Evolutionary conservation across 2,888 invertebrate species (phyloP).

Genomic region (Mongoloraphidia duomilia): DNA sequence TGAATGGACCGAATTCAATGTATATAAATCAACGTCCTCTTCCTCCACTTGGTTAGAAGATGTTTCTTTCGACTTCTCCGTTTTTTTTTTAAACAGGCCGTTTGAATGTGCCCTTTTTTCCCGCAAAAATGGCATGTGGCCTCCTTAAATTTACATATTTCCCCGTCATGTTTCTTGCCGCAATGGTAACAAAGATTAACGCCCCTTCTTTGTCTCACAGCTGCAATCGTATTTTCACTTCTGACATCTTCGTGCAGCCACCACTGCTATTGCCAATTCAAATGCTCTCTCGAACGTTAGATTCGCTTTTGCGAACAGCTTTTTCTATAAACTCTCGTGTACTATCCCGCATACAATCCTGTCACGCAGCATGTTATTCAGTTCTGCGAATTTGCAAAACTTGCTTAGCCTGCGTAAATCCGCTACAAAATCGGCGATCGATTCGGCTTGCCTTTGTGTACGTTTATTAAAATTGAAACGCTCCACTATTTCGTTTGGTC

Average conservation of each 20-base stretch:
- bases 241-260: no score
- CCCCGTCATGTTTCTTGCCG: no score
- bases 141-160: no score
- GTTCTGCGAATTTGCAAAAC: background rate
- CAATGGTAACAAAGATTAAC: no score
- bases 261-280: constrained; percentile 3
- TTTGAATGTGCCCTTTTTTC: no score
- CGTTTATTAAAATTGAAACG: background rate
- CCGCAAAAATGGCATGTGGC: no score
- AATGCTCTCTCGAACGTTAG: constrained; percentile 1
- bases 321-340: background rate
- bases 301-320: background rate
- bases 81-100: no score
- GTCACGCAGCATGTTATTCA: background rate
- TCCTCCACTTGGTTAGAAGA: no score
- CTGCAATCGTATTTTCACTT: no score
- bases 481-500: background rate
- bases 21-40: no score
- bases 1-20: background rate
- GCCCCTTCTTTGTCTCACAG: background rate
- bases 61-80: no score
- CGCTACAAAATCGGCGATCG: background rate
- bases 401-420: background rate
- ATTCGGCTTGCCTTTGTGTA: background rate
- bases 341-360: background rate